These are phyloP conservation scores for Centropus unirufus DNA, from an alignment of 2,113 vertebrate genomes.

Conservation along the genomic window DNA sequence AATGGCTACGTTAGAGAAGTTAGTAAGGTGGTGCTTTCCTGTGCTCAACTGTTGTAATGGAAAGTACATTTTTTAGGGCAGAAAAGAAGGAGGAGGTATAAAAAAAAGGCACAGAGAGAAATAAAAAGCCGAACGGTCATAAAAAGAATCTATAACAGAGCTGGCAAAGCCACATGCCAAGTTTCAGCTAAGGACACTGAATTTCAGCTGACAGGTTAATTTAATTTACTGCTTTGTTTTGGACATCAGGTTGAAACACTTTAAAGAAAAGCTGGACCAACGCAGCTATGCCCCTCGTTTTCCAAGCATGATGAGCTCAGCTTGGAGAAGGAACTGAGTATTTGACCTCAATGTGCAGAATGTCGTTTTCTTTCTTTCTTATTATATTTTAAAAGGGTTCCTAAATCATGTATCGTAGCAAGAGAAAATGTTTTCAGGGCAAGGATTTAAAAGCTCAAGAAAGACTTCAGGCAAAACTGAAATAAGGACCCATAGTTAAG, in stretches of 20 bases:
- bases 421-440: neutral
- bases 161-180: constrained; percentile 56
- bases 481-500: neutral
- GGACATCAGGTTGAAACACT: constrained; percentile 55
- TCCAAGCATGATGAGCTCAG: constrained; percentile 46
- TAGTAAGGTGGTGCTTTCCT: neutral
- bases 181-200: constrained; percentile 45
- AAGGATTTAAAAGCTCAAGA: neutral
- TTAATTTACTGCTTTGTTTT: constrained; percentile 75
- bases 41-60: neutral
- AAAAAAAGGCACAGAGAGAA: neutral
- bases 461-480: neutral
- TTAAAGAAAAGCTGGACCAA: constrained; percentile 36
- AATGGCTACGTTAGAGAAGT: neutral
- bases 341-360: neutral
- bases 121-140: constrained; percentile 1
- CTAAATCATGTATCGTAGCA: neutral
- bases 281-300: neutral
- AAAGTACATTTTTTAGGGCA: constrained; percentile 32
- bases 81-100: neutral
- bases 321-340: constrained; percentile 1
- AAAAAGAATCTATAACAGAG: constrained; percentile 21
- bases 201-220: constrained; percentile 62
- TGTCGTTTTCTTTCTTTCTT: neutral
- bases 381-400: neutral